Evolutionary conservation across 2,797 vertebrate genomes (phyloP).

Genomic region (Characodon lateralis): DNA sequence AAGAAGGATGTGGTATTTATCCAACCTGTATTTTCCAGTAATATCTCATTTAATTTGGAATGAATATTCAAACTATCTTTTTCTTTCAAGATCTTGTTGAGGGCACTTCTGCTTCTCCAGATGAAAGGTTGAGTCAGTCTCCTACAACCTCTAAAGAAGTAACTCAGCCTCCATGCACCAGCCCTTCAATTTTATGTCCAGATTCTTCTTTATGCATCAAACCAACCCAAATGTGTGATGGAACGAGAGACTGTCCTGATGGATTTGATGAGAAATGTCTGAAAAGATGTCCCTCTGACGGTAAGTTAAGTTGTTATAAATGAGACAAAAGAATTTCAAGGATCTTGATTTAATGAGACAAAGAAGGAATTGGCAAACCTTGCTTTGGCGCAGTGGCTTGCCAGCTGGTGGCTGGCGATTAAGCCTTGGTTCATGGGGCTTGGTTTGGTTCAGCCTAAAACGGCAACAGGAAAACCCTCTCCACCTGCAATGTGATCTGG

Average conservation of each 20-base stretch:
- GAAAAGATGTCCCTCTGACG: slow-evolving; percentile 45
- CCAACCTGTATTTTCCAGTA: neutral
- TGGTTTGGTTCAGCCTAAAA: too few relatives aligned
- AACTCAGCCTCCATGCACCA: slow-evolving; percentile 55
- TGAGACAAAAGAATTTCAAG: too few relatives aligned
- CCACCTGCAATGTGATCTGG: too few relatives aligned
- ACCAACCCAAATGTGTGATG: slow-evolving; percentile 81
- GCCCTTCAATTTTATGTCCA: slow-evolving; percentile 77
- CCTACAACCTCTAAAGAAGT: neutral
- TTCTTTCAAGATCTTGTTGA: slow-evolving; percentile 18
- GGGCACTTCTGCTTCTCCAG: rapidly evolving
- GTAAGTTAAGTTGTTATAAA: too few relatives aligned
- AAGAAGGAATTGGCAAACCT: too few relatives aligned
- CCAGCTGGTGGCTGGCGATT: too few relatives aligned
- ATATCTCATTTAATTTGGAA: neutral
- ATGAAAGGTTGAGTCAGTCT: neutral
- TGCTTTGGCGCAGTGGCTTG: too few relatives aligned
- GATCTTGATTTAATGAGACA: too few relatives aligned
- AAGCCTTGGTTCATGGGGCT: too few relatives aligned
- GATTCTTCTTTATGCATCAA: slow-evolving; percentile 77
- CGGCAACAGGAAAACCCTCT: too few relatives aligned
- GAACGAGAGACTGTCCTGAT: slow-evolving; percentile 83
- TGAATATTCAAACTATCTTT: neutral
- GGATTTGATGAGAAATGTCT: slow-evolving; percentile 86
- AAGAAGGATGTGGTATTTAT: slow-evolving; percentile 11